Base-by-base conservation (phyloP, 2,113 vertebrate species). In the Chaetura pelagica region DNA sequence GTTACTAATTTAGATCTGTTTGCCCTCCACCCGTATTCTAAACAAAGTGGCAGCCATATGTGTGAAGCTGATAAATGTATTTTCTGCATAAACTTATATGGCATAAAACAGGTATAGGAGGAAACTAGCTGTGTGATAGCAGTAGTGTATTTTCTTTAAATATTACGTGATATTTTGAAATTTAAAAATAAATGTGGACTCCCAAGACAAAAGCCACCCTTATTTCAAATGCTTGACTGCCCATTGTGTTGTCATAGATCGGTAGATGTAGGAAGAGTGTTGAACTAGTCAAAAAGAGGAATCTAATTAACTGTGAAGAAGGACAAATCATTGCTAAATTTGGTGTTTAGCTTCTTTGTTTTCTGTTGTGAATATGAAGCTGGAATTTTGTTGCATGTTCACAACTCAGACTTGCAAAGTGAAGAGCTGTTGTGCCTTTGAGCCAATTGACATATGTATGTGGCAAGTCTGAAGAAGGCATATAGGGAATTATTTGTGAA, bases 371-470 rank as follows among this genome's bases (percentile, higher is more conserved):
- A 68, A 58, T 77, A 13, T 38, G 23, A 87, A 80, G 46, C 16
- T 15, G 71, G 9, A 68, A 32, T 66, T 93, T 54, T 74, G 15
- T 21, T 62, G 29, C 21, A 4, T 22, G 9, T 63, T 85, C 22
- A 26, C 34, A 51, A 18, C 32, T 91, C 42, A 35, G 29, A 44
- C 32, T 15, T 79, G 22, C 55, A 59, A 73, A 57, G 52, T 49
- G 19, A 82, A 81, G 66, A 84, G 12, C 29, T 0, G 0, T 32
- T 1, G 13, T 49, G 42, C 27, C 32, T 83, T 84, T 69, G 51
- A 66, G 32, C 22, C 54, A 32, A 27, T 84, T 73, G 16, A 26
- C 3, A 4, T 10, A 11, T 42, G 15, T 80, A 22, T 2, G 5
- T 74, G 57, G n/a, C 40, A 76, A 91, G 13, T 40, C 35, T 78